Evolutionary conservation across 2,888 invertebrate species (phyloP), one percentile per base, ranked within the genome.

Genomic region (Drosophila kanekoi): DNA sequence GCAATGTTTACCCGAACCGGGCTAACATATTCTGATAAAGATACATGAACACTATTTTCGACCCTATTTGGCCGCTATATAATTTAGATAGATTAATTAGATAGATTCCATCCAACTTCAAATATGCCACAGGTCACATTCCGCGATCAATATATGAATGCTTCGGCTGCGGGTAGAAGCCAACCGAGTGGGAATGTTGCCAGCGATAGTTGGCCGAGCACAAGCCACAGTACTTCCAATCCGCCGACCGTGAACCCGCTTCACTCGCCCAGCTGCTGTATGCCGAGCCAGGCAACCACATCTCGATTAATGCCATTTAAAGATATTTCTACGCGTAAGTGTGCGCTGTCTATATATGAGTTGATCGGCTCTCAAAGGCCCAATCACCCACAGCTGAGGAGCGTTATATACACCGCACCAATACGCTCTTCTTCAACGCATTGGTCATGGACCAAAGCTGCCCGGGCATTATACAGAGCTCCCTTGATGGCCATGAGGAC

Each of bases 401-500:
- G 4, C 67, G 57, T 0, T 49, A 71, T 9, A 62, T 59, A 2
- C 62, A 61, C 1, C 72, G 70, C 1, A 74, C 67, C 0, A 38
- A 69, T 10, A 23, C 54, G 0, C 23, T 70, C 0, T 81, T 74
- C 20, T 47, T 81, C 2, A 78, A 88, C 1, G 20, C 45, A 0
- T 58, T 90, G 18, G 86, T 91, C 0, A 57, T 74, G 40, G 90
- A 91, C 49, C 52, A 59, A 8, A 65, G 58, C 8, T 79, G 77
- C 23, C 89, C 87, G 0, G 91, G 89, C 6, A 43, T 74, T 4
- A 89, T 91, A 59, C 89, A 91, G 52, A 76, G 71, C 0, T 80
- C 86, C 0, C 59, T 90, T 0, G 63, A 85, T 54, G 85, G 86
- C 0, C 13, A 10, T 0, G 71, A 73, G 4, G 52, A 91, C 38